phyloP scores from a whole-genome alignment of 2,797 vertebrate genomes.

The Hyperoplus immaculatus region DNA sequence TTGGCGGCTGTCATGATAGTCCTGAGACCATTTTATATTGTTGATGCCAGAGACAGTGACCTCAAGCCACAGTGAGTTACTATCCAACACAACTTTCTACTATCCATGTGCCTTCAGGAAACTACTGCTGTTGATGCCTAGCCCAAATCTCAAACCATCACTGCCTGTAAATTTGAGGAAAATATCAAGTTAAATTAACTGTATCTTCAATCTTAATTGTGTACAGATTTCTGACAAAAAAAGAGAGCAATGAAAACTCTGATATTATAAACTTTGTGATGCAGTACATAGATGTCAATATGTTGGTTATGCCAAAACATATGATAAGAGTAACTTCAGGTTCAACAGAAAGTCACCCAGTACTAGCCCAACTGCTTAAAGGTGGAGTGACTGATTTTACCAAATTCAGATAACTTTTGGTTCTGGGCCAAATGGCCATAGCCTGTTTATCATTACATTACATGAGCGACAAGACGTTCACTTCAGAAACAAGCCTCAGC shows the following conservation, averaged over 20 bases:
- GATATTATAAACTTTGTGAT: not conserved
- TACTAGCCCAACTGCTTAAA: slow-evolving; percentile 1
- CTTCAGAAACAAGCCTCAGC: slow-evolving; percentile 43
- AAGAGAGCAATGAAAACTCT: not conserved
- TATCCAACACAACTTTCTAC: not conserved
- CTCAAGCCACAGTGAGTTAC: not conserved
- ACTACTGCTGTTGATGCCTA: not conserved
- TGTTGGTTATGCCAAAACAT: slow-evolving; percentile 3
- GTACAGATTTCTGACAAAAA: not conserved
- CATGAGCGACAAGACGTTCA: slow-evolving; percentile 48
- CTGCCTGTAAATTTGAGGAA: not conserved
- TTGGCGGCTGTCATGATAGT: not conserved
- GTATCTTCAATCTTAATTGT: not conserved
- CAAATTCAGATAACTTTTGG: slow-evolving; percentile 8
- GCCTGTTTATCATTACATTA: slow-evolving; percentile 28
- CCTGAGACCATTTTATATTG: not conserved
- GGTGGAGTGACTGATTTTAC: not conserved
- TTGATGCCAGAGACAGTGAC: not conserved
- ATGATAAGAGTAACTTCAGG: slow-evolving; percentile 4
- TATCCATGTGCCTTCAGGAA: not conserved
- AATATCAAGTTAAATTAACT: not conserved
- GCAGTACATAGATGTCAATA: not conserved
- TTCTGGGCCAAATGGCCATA: slow-evolving; percentile 8
- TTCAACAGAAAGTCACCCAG: slow-evolving; percentile 5
- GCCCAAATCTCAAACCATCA: not conserved